Evolutionary conservation across 2,797 vertebrate genomes (phyloP).

Genomic region (Chrysocyon brachyurus): DNA sequence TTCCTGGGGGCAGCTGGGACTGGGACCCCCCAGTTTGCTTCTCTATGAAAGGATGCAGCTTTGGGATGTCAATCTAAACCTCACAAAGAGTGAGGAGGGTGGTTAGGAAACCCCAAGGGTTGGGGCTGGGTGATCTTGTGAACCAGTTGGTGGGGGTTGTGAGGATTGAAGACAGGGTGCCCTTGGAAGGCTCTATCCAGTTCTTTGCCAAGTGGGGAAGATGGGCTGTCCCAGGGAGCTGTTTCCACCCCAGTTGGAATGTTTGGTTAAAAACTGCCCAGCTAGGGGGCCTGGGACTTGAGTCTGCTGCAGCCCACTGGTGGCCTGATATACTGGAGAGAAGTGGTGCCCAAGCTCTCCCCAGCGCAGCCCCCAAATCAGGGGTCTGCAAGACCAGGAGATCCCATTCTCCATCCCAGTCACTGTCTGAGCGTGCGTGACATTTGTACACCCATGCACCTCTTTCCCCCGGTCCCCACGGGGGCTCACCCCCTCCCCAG

Average conservation of each 20-base stretch:
- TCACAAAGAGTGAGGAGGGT: not conserved
- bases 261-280: conserved; percentile 26
- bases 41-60: not conserved
- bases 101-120: not conserved
- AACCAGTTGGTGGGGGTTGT: not conserved
- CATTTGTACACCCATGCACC: not conserved
- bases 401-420: not conserved
- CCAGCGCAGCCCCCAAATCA: not conserved
- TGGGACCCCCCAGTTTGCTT: not conserved
- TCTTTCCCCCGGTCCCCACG: accelerated
- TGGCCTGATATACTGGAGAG: not conserved
- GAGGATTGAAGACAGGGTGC: not conserved
- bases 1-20: not conserved
- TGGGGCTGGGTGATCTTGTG: not conserved
- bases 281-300: not conserved
- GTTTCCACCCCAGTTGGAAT: not conserved
- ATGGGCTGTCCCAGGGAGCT: not conserved
- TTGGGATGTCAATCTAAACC: not conserved
- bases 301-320: not conserved
- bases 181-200: not conserved
- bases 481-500: not conserved
- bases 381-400: not conserved
- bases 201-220: conserved; percentile 19
- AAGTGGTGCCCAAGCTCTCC: not conserved
- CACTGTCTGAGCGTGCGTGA: not conserved